Conservation (phyloP, 2,888 invertebrate species). For the Parnassius smintheus region DNA sequence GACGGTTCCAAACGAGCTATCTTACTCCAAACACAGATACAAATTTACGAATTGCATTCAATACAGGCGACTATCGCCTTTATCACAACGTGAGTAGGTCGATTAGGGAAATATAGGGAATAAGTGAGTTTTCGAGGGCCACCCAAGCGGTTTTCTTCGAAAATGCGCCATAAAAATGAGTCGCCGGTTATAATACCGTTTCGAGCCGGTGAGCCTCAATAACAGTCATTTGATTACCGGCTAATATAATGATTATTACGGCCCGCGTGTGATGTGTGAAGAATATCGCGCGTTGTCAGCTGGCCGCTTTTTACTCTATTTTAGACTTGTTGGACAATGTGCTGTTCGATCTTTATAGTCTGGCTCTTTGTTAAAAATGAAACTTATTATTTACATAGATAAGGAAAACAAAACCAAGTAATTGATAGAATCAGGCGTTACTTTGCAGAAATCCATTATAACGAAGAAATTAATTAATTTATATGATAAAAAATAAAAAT, state of each 20-base stretch:
- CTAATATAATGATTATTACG: conserved; percentile 30
- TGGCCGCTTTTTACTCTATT: conserved; percentile 1
- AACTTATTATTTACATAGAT: too few relatives aligned
- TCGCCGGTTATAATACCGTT: conserved; percentile 38
- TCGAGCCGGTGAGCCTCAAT: conserved; percentile 30
- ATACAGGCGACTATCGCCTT: conserved; percentile 30
- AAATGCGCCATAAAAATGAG: conserved; percentile 57
- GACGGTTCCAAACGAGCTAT: conserved; percentile 43
- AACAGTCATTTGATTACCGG: conserved; percentile 44
- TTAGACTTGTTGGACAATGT: background rate
- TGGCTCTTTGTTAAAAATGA: background rate
- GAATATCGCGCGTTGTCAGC: conserved; percentile 10
- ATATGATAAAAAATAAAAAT: too few relatives aligned
- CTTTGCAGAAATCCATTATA: too few relatives aligned
- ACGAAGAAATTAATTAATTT: too few relatives aligned
- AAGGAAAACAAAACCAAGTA: too few relatives aligned
- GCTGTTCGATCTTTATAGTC: background rate
- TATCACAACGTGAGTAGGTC: conserved; percentile 30
- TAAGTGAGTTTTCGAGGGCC: conserved; percentile 43
- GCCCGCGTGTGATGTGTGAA: conserved; percentile 25
- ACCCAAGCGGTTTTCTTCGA: conserved; percentile 61
- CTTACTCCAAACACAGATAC: conserved; percentile 34
- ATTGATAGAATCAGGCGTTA: too few relatives aligned
- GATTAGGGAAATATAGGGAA: conserved; percentile 20
- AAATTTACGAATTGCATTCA: conserved; percentile 1